Percentiles rank a stretch among this genome's conserved stretches.
Evolutionary conservation across 2,888 invertebrate genomes (phyloP).

Genomic region (Catotricha subobsoleta): DNA sequence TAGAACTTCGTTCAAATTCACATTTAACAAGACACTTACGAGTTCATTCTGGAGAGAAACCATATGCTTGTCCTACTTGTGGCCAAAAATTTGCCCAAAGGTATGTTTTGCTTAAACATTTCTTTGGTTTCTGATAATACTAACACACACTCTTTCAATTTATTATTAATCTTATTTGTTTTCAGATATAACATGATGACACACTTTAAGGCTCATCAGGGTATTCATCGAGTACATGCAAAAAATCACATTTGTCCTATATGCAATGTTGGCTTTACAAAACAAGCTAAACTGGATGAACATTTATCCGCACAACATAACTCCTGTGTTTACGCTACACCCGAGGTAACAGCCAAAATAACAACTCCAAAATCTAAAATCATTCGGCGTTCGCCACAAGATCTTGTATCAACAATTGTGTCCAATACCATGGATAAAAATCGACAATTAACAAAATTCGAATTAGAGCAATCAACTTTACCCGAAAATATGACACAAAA

Average conservation of each 20-base stretch:
- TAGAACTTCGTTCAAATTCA: constrained; percentile 29
- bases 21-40: constrained; percentile 31
- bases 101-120: background rate
- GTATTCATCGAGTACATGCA: constrained; percentile 1
- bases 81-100: constrained; percentile 8
- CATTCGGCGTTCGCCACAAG: no score
- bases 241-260: background rate
- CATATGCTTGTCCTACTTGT: constrained; percentile 7
- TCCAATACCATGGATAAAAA: no score
- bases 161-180: background rate
- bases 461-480: no score
- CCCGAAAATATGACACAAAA: no score
- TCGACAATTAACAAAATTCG: no score
- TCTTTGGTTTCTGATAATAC: background rate
- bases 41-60: constrained; percentile 22
- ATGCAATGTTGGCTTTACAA: background rate
- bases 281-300: background rate
- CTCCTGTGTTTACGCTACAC: no score
- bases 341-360: no score
- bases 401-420: no score
- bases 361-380: no score
- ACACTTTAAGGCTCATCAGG: constrained; percentile 5
- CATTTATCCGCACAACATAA: no score
- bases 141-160: background rate
- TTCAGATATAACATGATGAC: constrained; percentile 7